phyloP scores from a whole-genome alignment of 2,797 vertebrate species.

The Halcyon chelicuti region DNA sequence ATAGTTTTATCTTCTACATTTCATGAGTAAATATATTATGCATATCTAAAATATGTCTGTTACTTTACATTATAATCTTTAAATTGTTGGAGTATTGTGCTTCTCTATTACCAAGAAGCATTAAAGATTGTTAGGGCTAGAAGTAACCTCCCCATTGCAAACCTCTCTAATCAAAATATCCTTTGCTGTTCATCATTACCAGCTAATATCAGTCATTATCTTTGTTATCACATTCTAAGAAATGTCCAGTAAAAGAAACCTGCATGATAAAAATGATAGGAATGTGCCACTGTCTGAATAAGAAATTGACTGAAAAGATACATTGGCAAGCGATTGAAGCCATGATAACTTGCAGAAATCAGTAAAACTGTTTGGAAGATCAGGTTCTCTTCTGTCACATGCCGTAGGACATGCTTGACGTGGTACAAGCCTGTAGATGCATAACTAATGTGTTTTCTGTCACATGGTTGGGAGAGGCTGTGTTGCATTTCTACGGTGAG shows the following conservation, averaged over 20 bases:
- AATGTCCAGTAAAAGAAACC: not conserved
- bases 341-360: not conserved
- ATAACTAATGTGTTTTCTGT: not conserved
- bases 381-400: not conserved
- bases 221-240: not conserved
- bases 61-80: not conserved
- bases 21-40: not conserved
- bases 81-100: not conserved
- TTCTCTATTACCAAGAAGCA: not conserved
- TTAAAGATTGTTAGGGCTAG: not conserved
- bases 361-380: not conserved
- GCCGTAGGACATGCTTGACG: fast-evolving
- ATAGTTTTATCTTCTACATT: not conserved
- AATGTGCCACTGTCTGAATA: not conserved
- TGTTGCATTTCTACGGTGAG: not conserved
- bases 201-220: not conserved
- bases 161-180: not conserved
- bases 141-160: not conserved
- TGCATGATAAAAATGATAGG: not conserved
- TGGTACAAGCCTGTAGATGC: not conserved
- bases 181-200: not conserved
- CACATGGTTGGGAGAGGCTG: not conserved
- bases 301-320: not conserved
- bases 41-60: not conserved
- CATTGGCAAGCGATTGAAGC: not conserved